Evolutionary conservation across 2,888 invertebrate species (phyloP).

Genomic region (Cetonia aurata): DNA sequence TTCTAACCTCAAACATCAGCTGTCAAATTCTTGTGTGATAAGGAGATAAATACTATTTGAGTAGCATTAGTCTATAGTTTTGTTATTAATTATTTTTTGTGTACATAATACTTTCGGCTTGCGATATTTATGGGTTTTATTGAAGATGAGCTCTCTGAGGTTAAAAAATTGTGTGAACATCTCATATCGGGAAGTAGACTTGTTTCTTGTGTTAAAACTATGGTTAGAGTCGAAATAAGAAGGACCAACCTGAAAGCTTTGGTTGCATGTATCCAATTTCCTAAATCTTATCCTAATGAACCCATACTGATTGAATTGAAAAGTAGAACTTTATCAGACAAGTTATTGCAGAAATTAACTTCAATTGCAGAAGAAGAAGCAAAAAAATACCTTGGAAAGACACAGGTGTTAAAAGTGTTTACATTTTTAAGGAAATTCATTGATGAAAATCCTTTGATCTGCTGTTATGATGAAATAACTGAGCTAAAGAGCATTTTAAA

Average conservation of each 20-base stretch:
- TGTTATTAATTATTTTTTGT: neutral
- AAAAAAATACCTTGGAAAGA: slow-evolving; percentile 71
- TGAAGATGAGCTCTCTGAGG: slow-evolving; percentile 75
- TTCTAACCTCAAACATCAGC: slow-evolving; percentile 7
- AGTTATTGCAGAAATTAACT: slow-evolving; percentile 73
- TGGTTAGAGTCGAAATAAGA: slow-evolving; percentile 78
- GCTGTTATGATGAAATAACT: slow-evolving; percentile 79
- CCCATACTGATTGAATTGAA: slow-evolving; percentile 76
- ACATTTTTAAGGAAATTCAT: slow-evolving; percentile 76
- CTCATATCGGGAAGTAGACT: slow-evolving; percentile 73
- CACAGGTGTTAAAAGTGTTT: slow-evolving; percentile 72
- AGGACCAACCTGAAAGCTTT: slow-evolving; percentile 74
- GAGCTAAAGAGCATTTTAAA: slow-evolving; percentile 70
- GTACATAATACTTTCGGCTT: neutral
- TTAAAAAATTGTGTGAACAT: slow-evolving; percentile 74
- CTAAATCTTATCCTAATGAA: slow-evolving; percentile 72
- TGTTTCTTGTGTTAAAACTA: slow-evolving; percentile 74
- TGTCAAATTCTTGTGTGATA: slow-evolving; percentile 26
- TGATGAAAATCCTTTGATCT: slow-evolving; percentile 77
- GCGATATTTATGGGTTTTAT: slow-evolving; percentile 71
- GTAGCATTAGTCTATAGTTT: neutral
- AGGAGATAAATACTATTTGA: neutral
- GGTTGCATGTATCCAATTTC: slow-evolving; percentile 76
- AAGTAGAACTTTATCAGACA: slow-evolving; percentile 76
- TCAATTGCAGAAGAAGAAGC: slow-evolving; percentile 74